phyloP scores from a whole-genome alignment of 1,140 invertebrate species.

The Drosophila leontia region DNA sequence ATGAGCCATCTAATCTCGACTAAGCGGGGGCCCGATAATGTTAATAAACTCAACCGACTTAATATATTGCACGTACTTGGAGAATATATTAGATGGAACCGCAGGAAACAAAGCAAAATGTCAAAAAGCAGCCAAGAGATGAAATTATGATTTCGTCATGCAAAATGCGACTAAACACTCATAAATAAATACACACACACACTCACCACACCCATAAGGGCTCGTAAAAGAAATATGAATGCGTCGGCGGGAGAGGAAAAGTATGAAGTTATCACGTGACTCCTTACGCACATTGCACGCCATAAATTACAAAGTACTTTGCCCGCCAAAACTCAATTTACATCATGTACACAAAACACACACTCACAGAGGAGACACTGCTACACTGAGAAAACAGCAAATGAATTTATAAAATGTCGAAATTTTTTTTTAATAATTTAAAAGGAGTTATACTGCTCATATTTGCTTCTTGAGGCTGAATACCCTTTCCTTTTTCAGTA shows the following conservation, averaged over 20 bases:
- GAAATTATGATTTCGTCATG: slow-evolving; percentile 83
- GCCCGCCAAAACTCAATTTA: slow-evolving; percentile 80
- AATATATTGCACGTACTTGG: slow-evolving; percentile 73
- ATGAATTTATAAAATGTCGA: not conserved
- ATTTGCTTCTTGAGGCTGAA: too few relatives aligned
- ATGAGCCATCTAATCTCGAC: slow-evolving; percentile 67
- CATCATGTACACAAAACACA: slow-evolving; percentile 61
- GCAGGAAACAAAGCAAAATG: slow-evolving; percentile 72
- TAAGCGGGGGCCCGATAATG: slow-evolving; percentile 68
- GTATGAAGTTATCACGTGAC: slow-evolving; percentile 81
- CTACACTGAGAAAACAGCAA: not conserved
- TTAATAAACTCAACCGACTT: slow-evolving; percentile 64
- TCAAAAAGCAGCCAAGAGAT: slow-evolving; percentile 59
- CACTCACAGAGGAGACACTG: slow-evolving; percentile 15
- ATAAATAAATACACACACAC: slow-evolving; percentile 65
- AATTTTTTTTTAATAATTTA: not conserved
- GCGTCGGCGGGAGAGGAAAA: slow-evolving; percentile 19
- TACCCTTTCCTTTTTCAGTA: too few relatives aligned
- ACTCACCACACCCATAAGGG: slow-evolving; percentile 38
- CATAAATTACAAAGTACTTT: slow-evolving; percentile 84
- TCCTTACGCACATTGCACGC: slow-evolving; percentile 81
- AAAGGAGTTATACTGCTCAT: too few relatives aligned
- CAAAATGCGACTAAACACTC: slow-evolving; percentile 74
- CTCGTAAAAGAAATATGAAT: slow-evolving; percentile 56
- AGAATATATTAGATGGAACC: slow-evolving; percentile 50